Base-by-base conservation (phyloP, 2,113 vertebrate species). In the Osmerus eperlanus region DNA sequence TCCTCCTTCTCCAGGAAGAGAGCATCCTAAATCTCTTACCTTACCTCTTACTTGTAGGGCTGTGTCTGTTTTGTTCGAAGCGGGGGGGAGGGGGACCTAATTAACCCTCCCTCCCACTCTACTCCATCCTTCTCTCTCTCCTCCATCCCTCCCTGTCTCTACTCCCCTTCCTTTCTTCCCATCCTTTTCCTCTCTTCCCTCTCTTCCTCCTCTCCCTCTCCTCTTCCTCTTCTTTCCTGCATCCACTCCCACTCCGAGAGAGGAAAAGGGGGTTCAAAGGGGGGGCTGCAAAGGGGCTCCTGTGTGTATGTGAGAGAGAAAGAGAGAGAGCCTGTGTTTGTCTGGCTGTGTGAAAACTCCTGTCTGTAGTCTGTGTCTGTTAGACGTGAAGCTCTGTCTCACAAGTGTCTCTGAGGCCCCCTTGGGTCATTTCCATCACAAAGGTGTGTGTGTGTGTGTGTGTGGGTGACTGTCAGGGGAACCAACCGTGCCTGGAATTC, bases 341-440 rank as follows among this genome's bases (percentile, higher is more conserved):
- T 66, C 29, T 41, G 32, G 29, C 29, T 9, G 36, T n/a, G 36
- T 41, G 36, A 1, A 36, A 41, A 9, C 36, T 21, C 6, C 51
- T 64, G 36, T 23, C 41, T 9, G 66, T 67, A 36, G 76, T 47
- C 41, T 47, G 41, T 47, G 41, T 47, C 7, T 47, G 55, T 67
- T 61, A 66, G 61, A 75, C 72, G 65, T 79, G 63, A 21, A 70
- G 70, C 67, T 78, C 5, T 41, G 52, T 63, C 72, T 78, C 75
- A 69, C 56, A 67, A 70, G 61, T 72, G 71, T 70, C 69, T 69
- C 72, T 3, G 4, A 23, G 75, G 72, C 70, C 72, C 77, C 74
- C 41, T 47, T 21, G 4, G 51, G 19, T 77, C 73, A 87, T 87
- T 85, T 88, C 80, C 88, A 85, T 86, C 23, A 89, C 79, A 88